Percentiles rank a stretch among this genome's conserved stretches.
Conservation (phyloP, 2,113 vertebrate genomes). For the Tor tambroides region DNA sequence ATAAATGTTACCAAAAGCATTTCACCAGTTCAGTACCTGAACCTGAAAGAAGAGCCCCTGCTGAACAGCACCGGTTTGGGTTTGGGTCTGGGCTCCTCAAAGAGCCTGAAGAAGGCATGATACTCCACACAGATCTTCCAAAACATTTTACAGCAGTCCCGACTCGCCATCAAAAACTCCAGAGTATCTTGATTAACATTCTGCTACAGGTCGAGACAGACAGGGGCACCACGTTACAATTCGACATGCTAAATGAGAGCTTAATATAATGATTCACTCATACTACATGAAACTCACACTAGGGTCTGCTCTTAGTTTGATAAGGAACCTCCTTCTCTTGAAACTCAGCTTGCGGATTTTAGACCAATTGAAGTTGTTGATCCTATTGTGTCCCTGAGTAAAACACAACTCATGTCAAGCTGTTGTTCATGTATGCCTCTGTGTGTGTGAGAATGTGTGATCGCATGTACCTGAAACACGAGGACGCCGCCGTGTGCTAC, state of each 20-base stretch:
- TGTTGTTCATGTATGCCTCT: background rate
- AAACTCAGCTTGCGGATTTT: constrained; percentile 98
- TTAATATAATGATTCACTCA: background rate
- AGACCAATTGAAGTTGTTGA: constrained; percentile 98
- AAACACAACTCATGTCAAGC: constrained; percentile 42
- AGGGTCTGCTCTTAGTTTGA: constrained; percentile 91
- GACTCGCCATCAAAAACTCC: constrained; percentile 95
- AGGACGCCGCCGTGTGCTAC: constrained; percentile 94
- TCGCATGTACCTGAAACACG: constrained; percentile 88
- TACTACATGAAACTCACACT: constrained; percentile 81
- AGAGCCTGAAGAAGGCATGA: constrained; percentile 98
- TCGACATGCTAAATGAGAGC: background rate
- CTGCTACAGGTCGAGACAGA: constrained; percentile 66
- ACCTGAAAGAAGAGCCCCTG: constrained; percentile 96
- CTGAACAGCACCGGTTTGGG: constrained; percentile 95
- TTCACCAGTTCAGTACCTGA: constrained; percentile 80
- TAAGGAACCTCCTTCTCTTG: constrained; percentile 97
- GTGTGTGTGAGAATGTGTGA: constrained; percentile 20
- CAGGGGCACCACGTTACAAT: background rate
- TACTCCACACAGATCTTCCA: constrained; percentile 99
- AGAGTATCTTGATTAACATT: constrained; percentile 93
- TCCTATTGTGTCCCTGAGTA: constrained; percentile 90
- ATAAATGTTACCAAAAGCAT: background rate
- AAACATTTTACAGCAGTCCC: constrained; percentile 97
- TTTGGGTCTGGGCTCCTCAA: constrained; percentile 95